Evolutionary conservation across 2,888 invertebrate genomes (phyloP), one percentile per base, ranked within the genome.

Genomic region (Lasioglossum pauxillum): DNA sequence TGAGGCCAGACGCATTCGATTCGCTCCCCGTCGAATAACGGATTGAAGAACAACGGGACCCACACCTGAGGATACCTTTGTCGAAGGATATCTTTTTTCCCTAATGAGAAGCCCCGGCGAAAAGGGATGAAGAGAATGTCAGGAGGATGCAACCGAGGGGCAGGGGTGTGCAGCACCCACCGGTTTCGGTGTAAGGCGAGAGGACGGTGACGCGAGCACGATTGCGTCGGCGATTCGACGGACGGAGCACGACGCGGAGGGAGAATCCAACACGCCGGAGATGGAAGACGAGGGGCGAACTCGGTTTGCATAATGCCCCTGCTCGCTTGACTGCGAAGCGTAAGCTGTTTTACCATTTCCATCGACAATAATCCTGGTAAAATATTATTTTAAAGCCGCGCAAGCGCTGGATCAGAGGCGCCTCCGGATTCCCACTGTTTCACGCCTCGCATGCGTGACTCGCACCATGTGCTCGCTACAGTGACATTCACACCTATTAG

Each of bases 311-410:
- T 94, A 94, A 94, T 93, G 90, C 91, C 89, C 79, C 88, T 89
- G 91, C 85, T 87, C 90, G 91, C 88, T 92, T 92, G 90, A 92
- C 92, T 92, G 92, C 90, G 86, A 90, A 91, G 89, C 91, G 91
- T 93, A 92, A 93, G 92, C 93, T 92, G 92, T 92, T 93, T 93
- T 91, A 92, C 89, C 91, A 92, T 93, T 91, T 89, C 91, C 91
- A 92, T 92, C 92, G 90, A 90, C 91, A 92, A 93, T 93, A 94
- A 94, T 94, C 93, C 91, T 87, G 90, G 86, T 92, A 89, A 94
- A 94, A 94, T 94, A 94, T 94, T 94, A 93, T 94, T 94, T 93
- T 90, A 91, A 92, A 93, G 90, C 89, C 92, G 85, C 86, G 86
- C 88, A 53, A 75, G 60, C 85, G 87, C 69, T 31, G 78, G 60